A percentile compares a stretch with the other conserved stretches of the same genome.
These are phyloP conservation scores for Ornithorhynchus anatinus DNA, from an alignment of 2,113 vertebrate genomes.

Conservation along the genomic window DNA sequence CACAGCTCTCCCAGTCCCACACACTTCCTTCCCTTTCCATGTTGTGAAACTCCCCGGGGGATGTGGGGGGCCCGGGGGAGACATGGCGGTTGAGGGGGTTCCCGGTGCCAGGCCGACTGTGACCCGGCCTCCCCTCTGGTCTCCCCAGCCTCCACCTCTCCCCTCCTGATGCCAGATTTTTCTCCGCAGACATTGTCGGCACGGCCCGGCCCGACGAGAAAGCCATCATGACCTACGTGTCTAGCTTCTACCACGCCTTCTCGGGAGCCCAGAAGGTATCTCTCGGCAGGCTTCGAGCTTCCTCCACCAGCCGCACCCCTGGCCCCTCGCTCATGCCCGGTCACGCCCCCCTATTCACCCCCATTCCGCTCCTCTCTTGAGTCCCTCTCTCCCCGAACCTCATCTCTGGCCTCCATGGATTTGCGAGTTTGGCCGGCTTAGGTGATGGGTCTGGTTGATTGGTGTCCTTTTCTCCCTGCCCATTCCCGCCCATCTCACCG, in stretches of 20 bases:
- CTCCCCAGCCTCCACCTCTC: conserved; percentile 25
- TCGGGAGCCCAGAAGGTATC: conserved; percentile 99
- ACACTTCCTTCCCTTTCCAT: too few species aligned
- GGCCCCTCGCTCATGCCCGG: conserved; percentile 79
- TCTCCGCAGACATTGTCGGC: conserved; percentile 95
- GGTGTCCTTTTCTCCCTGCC: not conserved
- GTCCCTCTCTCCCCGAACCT: conserved; percentile 52
- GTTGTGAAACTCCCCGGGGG: too few species aligned
- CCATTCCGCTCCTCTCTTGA: conserved; percentile 56
- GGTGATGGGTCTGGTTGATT: conserved; percentile 59
- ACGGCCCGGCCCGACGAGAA: conserved; percentile 98
- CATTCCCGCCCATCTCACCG: not conserved
- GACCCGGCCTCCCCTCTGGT: not conserved
- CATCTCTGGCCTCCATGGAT: conserved; percentile 60
- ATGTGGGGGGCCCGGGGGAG: too few species aligned
- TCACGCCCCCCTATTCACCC: not conserved
- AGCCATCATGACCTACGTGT: conserved; percentile 99
- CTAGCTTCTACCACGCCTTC: conserved; percentile 99
- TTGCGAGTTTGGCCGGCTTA: conserved; percentile 61
- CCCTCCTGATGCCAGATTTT: conserved; percentile 70
- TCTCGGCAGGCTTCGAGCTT: conserved; percentile 77
- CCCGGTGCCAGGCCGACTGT: not conserved
- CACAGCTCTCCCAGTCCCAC: too few species aligned
- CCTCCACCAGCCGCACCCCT: conserved; percentile 63
- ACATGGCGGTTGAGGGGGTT: not conserved